A percentile compares a stretch with the other conserved stretches of the same genome.
phyloP scores from a whole-genome alignment of 2,797 vertebrate genomes.

The Masticophis lateralis region DNA sequence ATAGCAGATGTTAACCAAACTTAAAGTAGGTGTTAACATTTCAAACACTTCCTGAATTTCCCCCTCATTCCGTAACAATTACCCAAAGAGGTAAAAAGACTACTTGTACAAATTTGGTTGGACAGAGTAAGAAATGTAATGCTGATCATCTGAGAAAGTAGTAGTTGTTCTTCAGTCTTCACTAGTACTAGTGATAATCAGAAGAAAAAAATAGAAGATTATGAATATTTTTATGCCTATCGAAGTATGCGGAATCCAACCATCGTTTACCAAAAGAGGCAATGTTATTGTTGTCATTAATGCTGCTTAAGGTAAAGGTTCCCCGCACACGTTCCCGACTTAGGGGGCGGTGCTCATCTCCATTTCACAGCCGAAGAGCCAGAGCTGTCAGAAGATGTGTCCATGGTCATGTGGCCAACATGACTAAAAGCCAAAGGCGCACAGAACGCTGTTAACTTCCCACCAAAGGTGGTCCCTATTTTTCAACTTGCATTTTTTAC shows the following conservation, averaged over 20 bases:
- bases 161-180: background rate
- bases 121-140: background rate
- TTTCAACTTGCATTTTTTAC: too few relatives aligned
- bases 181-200: background rate
- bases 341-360: too few relatives aligned
- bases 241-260: constrained; percentile 3
- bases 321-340: too few relatives aligned
- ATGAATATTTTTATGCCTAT: background rate
- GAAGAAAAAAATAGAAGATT: background rate
- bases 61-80: background rate
- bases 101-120: background rate
- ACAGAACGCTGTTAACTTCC: too few relatives aligned
- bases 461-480: too few relatives aligned
- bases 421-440: too few relatives aligned
- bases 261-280: background rate
- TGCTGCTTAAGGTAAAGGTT: too few relatives aligned
- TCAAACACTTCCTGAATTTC: background rate
- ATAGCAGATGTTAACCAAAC: background rate
- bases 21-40: background rate
- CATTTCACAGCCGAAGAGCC: too few relatives aligned
- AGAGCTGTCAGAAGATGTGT: too few relatives aligned
- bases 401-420: too few relatives aligned
- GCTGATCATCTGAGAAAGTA: background rate
- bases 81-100: constrained; percentile 7
- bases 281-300: background rate